A percentile compares a stretch with the other conserved stretches of the same genome.
Conservation (phyloP, 2,113 vertebrate species). For the Oncorhynchus tshawytscha region DNA sequence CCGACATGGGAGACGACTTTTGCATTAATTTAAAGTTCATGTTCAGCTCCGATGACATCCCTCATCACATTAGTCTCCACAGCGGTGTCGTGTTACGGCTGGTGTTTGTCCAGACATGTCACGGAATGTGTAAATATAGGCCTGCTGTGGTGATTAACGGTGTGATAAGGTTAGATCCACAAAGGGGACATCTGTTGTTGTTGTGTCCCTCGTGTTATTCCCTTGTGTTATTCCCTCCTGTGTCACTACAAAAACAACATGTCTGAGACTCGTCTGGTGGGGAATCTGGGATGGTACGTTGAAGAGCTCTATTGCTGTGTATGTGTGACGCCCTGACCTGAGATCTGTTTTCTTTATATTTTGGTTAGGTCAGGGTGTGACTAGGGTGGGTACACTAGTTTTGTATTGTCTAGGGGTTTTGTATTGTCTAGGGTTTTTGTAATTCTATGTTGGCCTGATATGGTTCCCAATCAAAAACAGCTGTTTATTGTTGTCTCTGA, state of each 20-base stretch:
- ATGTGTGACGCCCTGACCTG: too few relatives aligned
- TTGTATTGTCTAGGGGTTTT: too few relatives aligned
- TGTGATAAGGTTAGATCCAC: not conserved
- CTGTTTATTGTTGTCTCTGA: too few relatives aligned
- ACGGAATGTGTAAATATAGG: slow-evolving; percentile 4
- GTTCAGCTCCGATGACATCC: not conserved
- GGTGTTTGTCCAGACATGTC: slow-evolving; percentile 16
- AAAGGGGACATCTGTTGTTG: not conserved
- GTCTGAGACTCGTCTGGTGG: not conserved
- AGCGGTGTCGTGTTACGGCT: slow-evolving; percentile 12
- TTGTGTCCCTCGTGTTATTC: not conserved
- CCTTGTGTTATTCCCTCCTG: not conserved
- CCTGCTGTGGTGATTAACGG: not conserved
- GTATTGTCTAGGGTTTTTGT: too few relatives aligned
- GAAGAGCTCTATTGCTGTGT: not conserved
- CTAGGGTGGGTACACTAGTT: too few relatives aligned
- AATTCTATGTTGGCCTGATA: too few relatives aligned
- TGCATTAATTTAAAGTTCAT: not conserved
- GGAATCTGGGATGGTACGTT: not conserved
- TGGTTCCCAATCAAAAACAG: too few relatives aligned
- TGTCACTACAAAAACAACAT: not conserved
- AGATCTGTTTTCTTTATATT: too few relatives aligned
- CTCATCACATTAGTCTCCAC: slow-evolving; percentile 1
- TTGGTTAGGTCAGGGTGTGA: too few relatives aligned
- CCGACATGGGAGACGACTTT: not conserved